Base-by-base conservation (phyloP, 2,888 invertebrate genomes). In the Chesias legatella region DNA sequence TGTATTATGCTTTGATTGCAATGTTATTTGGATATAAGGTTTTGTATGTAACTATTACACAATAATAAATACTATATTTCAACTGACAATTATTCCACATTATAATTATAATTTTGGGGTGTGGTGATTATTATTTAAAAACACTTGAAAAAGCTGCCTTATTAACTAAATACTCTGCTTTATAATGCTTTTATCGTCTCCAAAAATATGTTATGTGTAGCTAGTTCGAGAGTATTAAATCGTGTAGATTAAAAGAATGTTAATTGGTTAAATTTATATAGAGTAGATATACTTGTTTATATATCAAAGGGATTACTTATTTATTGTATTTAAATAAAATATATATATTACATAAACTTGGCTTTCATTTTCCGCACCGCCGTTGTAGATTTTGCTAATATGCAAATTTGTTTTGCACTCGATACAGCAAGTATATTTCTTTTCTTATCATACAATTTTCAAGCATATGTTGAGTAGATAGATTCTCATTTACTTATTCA, bases 151-250 rank as follows among this genome's bases (percentile, higher is more conserved):
- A 48, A 50, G 62, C 65, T 55, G 69, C 68, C 39, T 63, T 58
- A 67, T 63, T 76, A 74, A 77, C 68, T 58, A 49, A 53, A 57
- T 51, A 63, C 61, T 62, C 60, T 66, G 79, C 79, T 82, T 79
- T 48, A 55, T 74, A 78, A 80, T 70, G 79, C 81, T 78, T 51
- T 46, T 48, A 50, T 69, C 58, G 34, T 48, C 63, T 56, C 7
- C n/a, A n/a, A n/a, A n/a, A n/a, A n/a, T n/a, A n/a, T n/a, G n/a
- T n/a, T n/a, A n/a, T n/a, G n/a, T n/a, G n/a, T n/a, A n/a, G n/a
- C n/a, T n/a, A n/a, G n/a, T n/a, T n/a, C n/a, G n/a, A n/a, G n/a
- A n/a, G n/a, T n/a, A n/a, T n/a, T n/a, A n/a, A n/a, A n/a, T 17
- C 5, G 13, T 17, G 13, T 17, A 17, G 13, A 17, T 3, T 17